These are phyloP conservation scores for Andrena praecox DNA, from an alignment of 2,888 invertebrate genomes.

Conservation along the genomic window DNA sequence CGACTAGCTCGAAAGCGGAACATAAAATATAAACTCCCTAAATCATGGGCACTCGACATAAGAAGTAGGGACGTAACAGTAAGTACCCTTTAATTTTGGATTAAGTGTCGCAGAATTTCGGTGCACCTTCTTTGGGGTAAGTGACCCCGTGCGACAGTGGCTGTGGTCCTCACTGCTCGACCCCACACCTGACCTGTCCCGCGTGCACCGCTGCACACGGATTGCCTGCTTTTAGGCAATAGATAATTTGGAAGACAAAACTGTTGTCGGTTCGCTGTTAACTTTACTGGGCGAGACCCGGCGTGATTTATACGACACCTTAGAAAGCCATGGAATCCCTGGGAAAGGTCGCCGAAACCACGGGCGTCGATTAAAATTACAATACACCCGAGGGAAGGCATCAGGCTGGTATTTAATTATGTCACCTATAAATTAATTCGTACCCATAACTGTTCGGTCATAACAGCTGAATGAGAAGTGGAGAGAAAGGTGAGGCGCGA, in stretches of 20 bases:
- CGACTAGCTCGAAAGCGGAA: too few relatives aligned
- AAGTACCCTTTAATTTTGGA: too few relatives aligned
- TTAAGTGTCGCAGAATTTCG: too few relatives aligned
- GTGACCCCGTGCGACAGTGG: too few relatives aligned
- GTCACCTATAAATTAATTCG: slow-evolving; percentile 14
- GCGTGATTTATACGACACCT: slow-evolving; percentile 35
- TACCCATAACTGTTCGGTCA: neutral
- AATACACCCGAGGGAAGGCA: neutral
- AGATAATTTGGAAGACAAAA: slow-evolving; percentile 39
- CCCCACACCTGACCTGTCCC: too few relatives aligned
- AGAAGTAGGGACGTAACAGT: too few relatives aligned
- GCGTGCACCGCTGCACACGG: too few relatives aligned
- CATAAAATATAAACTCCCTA: too few relatives aligned
- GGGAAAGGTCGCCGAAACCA: neutral
- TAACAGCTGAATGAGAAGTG: neutral
- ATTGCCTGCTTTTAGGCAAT: neutral
- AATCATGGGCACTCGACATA: too few relatives aligned
- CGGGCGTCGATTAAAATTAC: slow-evolving; percentile 29
- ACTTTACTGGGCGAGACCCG: neutral
- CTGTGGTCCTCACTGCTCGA: too few relatives aligned
- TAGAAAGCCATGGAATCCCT: slow-evolving; percentile 7
- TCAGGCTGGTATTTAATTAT: slow-evolving; percentile 10
- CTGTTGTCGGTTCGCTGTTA: neutral
- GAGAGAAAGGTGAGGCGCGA: neutral
- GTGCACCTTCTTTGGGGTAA: too few relatives aligned